Evolutionary conservation across 2,113 vertebrate genomes (phyloP).

Genomic region (Protobothrops flavoviridis): DNA sequence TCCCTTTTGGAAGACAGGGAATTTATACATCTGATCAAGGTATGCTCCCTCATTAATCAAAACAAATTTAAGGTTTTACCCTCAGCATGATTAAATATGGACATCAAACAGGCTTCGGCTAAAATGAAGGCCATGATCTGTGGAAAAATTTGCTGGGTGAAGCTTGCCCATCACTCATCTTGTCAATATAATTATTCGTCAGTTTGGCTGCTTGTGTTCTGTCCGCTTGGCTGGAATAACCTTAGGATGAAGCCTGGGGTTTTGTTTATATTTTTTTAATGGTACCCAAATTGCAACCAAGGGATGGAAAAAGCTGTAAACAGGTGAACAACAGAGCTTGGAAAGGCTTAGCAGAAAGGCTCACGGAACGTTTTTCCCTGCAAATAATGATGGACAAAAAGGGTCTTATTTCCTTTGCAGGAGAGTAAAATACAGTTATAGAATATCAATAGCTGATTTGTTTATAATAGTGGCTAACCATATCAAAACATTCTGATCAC

Average conservation of each 20-base stretch:
- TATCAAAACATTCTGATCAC: conserved; percentile 26
- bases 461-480: conserved; percentile 30
- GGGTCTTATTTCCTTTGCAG: background rate
- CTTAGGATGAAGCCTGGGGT: background rate
- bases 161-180: background rate
- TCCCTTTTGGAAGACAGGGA: background rate
- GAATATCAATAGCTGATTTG: background rate
- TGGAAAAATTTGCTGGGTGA: background rate
- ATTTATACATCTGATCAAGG: background rate
- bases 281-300: background rate
- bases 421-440: background rate
- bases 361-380: background rate
- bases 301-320: background rate
- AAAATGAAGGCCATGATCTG: background rate
- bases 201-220: background rate
- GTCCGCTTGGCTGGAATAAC: background rate
- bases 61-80: background rate
- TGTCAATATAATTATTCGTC: background rate
- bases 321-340: background rate
- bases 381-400: background rate
- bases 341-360: background rate
- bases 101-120: background rate
- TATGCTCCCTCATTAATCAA: background rate
- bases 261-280: background rate
- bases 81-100: background rate